phyloP scores from a whole-genome alignment of 2,888 invertebrate species.

The Gandaritis pyraliata region DNA sequence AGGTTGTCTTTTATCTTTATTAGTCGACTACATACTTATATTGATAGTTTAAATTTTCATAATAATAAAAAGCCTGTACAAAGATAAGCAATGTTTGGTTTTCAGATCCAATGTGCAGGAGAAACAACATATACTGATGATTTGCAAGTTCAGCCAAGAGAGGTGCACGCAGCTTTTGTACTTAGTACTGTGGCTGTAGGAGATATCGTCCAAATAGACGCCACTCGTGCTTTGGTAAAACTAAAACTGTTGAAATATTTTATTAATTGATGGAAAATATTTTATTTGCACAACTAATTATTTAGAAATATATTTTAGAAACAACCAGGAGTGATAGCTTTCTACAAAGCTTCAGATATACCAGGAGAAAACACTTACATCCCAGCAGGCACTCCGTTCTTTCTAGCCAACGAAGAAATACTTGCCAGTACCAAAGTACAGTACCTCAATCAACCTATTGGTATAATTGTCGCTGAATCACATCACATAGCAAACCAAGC shows the following conservation, averaged over 20 bases:
- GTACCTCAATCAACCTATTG: conserved; percentile 64
- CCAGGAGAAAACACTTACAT: conserved; percentile 85
- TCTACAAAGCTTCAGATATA: conserved; percentile 86
- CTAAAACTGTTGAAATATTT: not conserved
- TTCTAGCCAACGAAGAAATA: conserved; percentile 61
- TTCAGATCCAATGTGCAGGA: conserved; percentile 85
- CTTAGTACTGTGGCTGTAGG: conserved; percentile 79
- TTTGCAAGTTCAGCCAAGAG: conserved; percentile 81
- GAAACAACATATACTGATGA: conserved; percentile 88
- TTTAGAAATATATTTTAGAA: conserved; percentile 62
- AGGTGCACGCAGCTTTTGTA: conserved; percentile 88
- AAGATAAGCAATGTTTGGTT: not conserved
- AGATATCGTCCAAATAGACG: conserved; percentile 83
- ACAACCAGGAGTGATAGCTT: conserved; percentile 86
- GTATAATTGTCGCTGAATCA: conserved; percentile 84
- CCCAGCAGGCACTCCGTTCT: conserved; percentile 45
- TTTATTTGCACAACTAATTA: too few species aligned
- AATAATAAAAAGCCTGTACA: too few species aligned
- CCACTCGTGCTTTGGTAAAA: conserved; percentile 85
- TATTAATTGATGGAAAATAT: not conserved
- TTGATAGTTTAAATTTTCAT: not conserved
- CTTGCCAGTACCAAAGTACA: conserved; percentile 69
- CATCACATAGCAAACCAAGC: conserved; percentile 82
- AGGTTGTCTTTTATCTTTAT: too few species aligned
- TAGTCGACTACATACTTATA: too few species aligned